Conservation (phyloP, 1,140 invertebrate genomes). For the Hesperophylax magnus region DNA sequence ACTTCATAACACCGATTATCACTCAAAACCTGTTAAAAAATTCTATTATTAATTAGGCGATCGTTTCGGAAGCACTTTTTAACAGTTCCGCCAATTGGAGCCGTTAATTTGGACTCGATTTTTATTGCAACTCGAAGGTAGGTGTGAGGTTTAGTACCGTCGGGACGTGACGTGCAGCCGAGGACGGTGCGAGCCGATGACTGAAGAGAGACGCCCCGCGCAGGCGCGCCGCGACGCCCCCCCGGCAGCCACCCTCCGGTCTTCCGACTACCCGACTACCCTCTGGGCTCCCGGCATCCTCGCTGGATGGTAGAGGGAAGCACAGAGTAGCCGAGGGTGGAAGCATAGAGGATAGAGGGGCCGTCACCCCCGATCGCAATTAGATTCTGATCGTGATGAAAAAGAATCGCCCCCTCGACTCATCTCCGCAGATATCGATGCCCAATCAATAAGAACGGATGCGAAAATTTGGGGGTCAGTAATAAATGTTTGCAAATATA, state of each 20-base stretch:
- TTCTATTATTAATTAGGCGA: neutral
- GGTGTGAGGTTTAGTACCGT: constrained; percentile 21
- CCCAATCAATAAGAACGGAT: constrained; percentile 39
- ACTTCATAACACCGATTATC: neutral
- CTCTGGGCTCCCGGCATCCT: neutral
- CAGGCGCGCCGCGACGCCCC: constrained; percentile 41
- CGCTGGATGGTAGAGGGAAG: too few relatives aligned
- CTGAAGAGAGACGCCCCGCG: constrained; percentile 25
- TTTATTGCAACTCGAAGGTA: constrained; percentile 30
- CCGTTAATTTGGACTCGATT: constrained; percentile 16
- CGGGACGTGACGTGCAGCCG: constrained; percentile 6
- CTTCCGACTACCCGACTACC: constrained; percentile 8
- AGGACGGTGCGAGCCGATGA: constrained; percentile 10
- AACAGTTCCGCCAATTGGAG: neutral
- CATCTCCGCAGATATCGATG: constrained; percentile 40
- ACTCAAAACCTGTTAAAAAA: neutral
- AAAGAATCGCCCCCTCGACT: constrained; percentile 49
- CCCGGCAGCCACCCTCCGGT: neutral
- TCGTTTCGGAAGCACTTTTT: neutral
- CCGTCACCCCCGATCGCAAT: constrained; percentile 46
- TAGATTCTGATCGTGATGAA: constrained; percentile 51
- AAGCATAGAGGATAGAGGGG: too few relatives aligned
- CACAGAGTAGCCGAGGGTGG: too few relatives aligned
- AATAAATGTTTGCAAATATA: too few relatives aligned
- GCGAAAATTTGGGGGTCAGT: neutral